Evolutionary conservation across 2,113 vertebrate species (phyloP), one percentile per base, ranked within the genome.

Genomic region (Cryptomyrus ogoouensis): DNA sequence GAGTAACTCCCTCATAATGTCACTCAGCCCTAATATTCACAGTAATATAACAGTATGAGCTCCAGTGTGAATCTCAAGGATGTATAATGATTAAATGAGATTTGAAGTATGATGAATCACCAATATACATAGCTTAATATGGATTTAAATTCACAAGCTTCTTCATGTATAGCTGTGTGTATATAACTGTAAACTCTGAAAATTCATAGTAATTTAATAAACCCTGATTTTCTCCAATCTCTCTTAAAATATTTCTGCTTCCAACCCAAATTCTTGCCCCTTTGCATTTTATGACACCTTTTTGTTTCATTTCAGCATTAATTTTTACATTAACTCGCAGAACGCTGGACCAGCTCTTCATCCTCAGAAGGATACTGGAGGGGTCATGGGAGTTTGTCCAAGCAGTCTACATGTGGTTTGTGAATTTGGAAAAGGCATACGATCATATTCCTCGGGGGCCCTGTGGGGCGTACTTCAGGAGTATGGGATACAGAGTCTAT

Each of bases 171-270:
- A 49, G 58, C 89, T 50, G 27, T 90, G n/a, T 90, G 89, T 90
- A 90, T 49, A 90, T 90, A 90, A 87, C 77, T 66, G 50, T 56
- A 58, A 89, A 80, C 49, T 89, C 53, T 84, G 9, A 83, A 85
- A 83, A 58, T 24, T 83, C 77, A 89, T 89, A 39, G 52, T 13
- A 44, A 87, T 74, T 87, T 87, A 90, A 90, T 90, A 90, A 90
- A 90, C 17, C n/a, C 21, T 70, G 83, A 47, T 52, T 84, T 84
- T 84, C 83, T 84, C 44, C 83, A 84, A 47, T 47, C 24, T 89
- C 39, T 56, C 50, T 62, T 74, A 77, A 77, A 77, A 80, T 80
- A 13, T 80, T 80, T 80, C 12, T 77, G 70, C 70, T 77, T 66
- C 70, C 70, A 77, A 35, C 70, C 70, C 35, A 15, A 77, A 39